A percentile compares a stretch with the other conserved stretches of the same genome.
Conservation (phyloP, 2,113 vertebrate species). For the Esox niger region DNA sequence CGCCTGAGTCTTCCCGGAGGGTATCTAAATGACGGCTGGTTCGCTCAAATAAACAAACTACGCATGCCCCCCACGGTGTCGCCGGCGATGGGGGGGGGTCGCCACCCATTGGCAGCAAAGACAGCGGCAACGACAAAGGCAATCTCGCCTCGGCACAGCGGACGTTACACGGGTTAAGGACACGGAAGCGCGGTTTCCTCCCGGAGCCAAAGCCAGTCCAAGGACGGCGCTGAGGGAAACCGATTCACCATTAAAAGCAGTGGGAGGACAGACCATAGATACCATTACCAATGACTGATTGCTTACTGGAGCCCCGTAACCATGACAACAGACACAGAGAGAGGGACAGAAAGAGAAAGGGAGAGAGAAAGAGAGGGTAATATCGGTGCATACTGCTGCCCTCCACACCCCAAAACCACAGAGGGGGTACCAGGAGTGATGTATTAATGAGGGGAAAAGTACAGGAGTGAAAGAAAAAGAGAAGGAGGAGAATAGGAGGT, state of each 20-base stretch:
- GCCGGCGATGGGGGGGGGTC: no score
- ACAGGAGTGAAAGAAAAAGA: constrained; percentile 12
- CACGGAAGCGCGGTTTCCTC: constrained; percentile 5
- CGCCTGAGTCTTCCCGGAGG: no score
- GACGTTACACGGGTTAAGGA: neutral
- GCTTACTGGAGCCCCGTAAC: constrained; percentile 69
- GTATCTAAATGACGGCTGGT: no score
- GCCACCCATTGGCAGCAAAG: no score
- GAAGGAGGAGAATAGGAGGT: neutral
- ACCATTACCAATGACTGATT: constrained; percentile 18
- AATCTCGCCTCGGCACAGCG: no score
- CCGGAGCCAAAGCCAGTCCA: neutral
- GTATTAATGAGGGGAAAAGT: constrained; percentile 24
- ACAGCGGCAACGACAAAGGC: no score
- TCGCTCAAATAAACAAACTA: no score
- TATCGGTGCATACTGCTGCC: neutral
- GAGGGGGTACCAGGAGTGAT: constrained; percentile 49
- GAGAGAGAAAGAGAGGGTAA: neutral
- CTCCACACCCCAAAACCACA: constrained; percentile 31
- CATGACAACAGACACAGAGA: constrained; percentile 73
- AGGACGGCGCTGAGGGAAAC: constrained; percentile 16
- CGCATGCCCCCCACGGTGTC: no score
- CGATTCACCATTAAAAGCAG: constrained; percentile 47
- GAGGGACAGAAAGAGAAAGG: constrained; percentile 15
- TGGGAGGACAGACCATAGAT: constrained; percentile 13